Evolutionary conservation across 1,140 invertebrate genomes (phyloP), one percentile per base, ranked within the genome.

Genomic region (Bombus polaris): DNA sequence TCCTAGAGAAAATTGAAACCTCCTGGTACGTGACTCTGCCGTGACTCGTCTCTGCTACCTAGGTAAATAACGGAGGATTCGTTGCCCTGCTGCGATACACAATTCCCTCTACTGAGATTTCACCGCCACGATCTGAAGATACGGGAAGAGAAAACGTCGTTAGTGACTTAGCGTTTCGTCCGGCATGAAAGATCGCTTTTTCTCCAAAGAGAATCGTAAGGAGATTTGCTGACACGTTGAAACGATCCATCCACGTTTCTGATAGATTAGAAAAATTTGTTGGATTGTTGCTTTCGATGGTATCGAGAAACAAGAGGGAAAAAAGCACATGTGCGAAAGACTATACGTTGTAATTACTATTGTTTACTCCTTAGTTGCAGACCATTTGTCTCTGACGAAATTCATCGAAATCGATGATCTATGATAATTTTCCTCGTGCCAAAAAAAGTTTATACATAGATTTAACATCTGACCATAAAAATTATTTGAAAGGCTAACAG

Each of bases 61-160:
- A 66, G 70, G 76, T 83, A 80, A 87, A 86, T 83, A 86, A 88
- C 81, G 44, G 73, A 72, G 39, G 65, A 89, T 83, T 89, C 65
- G 78, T 86, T 83, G 59, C 59, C 39, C 79, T 44, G 53, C 6
- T 37, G 53, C 12, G 57, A n/a, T n/a, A 62, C 77, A 80, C 73
- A 47, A 77, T 77, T 73, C 47, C 37, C 68, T 53, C 75, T 65
- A 25, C 35, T 22, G 75, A 9, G 57, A 62, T 59, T 77, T 62
- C 75, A 39, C 75, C 37, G 73, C 18, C 2, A 15, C 9, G 3
- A 13, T 62, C 28, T n/a, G 8, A 77, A 10, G 35, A 59, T 10
- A 10, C 75, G 75, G 15, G 35, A 39, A n/a, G 35, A 77, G 75
- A 62, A 35, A 77, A 77, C 57, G 57, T 77, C 53, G 57, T 62